These are phyloP conservation scores for Athalia rosae DNA, from an alignment of 2,888 invertebrate species.

Conservation along the genomic window DNA sequence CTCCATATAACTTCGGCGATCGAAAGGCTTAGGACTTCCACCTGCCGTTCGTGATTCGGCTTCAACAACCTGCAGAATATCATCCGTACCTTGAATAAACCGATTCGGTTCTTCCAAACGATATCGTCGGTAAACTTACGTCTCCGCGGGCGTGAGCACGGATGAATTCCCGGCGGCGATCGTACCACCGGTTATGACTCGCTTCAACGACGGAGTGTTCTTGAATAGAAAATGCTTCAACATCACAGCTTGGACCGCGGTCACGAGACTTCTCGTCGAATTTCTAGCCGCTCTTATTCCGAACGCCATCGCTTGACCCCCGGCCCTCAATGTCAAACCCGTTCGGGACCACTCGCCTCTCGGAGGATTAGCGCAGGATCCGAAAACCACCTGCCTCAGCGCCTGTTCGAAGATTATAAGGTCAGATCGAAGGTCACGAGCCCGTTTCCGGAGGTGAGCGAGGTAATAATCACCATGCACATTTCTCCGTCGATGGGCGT, in stretches of 20 bases:
- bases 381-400: constrained; percentile 80
- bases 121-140: not conserved
- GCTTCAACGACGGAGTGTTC: constrained; percentile 47
- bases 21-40: constrained; percentile 81
- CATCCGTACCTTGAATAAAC: not conserved
- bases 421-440: no score
- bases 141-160: constrained; percentile 9
- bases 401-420: constrained; percentile 72
- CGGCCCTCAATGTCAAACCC: constrained; percentile 79
- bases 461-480: constrained; percentile 77
- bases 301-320: constrained; percentile 78
- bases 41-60: constrained; percentile 81
- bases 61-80: constrained; percentile 76
- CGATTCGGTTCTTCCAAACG: constrained; percentile 12
- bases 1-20: constrained; percentile 83
- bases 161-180: constrained; percentile 1
- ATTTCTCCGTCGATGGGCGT: constrained; percentile 79
- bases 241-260: constrained; percentile 82
- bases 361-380: constrained; percentile 81
- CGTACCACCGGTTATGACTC: no score
- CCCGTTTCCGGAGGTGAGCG: not conserved
- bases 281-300: constrained; percentile 82
- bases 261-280: constrained; percentile 78
- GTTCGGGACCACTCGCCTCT: constrained; percentile 84
- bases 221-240: constrained; percentile 81